Evolutionary conservation across 2,797 vertebrate genomes (phyloP).

Genomic region (Discoglossus pictus): DNA sequence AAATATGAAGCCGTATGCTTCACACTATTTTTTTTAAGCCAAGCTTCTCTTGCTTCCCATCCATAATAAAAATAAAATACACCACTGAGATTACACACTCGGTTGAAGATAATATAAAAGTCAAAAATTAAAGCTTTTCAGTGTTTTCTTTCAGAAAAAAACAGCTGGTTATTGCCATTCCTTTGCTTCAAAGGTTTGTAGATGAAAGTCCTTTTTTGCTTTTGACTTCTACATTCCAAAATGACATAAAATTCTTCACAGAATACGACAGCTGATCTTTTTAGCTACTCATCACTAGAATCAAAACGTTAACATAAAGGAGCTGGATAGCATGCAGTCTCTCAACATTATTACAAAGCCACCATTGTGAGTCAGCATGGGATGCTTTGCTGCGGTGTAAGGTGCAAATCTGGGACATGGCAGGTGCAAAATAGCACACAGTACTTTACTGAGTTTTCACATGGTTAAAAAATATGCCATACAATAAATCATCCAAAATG

Average conservation of each 20-base stretch:
- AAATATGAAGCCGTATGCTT: conserved; percentile 19
- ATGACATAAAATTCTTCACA: conserved; percentile 48
- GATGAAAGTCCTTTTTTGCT: conserved; percentile 56
- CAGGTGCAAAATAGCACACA: conserved; percentile 13
- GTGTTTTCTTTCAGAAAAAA: conserved; percentile 56
- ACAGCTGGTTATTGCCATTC: conserved; percentile 53
- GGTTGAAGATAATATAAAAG: conserved; percentile 35
- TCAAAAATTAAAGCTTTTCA: conserved; percentile 30
- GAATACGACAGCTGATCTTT: conserved; percentile 54
- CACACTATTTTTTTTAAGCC: conserved; percentile 33
- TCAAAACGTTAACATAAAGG: conserved; percentile 62
- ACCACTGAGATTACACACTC: conserved; percentile 47
- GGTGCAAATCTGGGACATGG: conserved; percentile 49
- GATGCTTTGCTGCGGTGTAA: conserved; percentile 46
- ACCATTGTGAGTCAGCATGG: conserved; percentile 54
- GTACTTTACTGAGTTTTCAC: background rate
- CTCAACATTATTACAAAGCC: conserved; percentile 53
- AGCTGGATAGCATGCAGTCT: conserved; percentile 56
- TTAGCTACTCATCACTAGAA: conserved; percentile 60
- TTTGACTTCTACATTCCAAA: conserved; percentile 54
- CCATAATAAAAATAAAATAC: conserved; percentile 54
- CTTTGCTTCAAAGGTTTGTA: conserved; percentile 57
- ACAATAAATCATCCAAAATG: no score
- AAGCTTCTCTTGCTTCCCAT: conserved; percentile 18
- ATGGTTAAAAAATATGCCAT: background rate